Conservation (phyloP, 1,140 invertebrate species). For the Diachasmimorpha longicaudata region DNA sequence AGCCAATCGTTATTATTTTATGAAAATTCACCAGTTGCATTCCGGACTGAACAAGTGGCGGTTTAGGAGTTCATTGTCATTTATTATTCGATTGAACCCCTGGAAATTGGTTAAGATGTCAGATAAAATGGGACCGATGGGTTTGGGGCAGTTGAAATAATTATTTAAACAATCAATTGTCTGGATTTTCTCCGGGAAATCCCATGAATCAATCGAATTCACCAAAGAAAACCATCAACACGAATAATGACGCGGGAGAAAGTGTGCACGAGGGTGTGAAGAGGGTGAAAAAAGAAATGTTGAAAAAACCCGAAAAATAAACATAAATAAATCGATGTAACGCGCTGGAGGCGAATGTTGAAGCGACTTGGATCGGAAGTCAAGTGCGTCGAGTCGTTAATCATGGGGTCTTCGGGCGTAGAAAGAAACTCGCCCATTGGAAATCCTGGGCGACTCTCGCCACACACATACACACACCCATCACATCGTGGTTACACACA, state of each 20-base stretch:
- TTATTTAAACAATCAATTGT: too few species aligned
- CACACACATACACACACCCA: constrained; percentile 9
- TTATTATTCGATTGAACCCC: too few species aligned
- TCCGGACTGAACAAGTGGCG: neutral
- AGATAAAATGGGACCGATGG: too few species aligned
- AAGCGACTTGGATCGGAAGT: constrained; percentile 55
- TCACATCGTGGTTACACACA: neutral
- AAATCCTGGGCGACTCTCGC: constrained; percentile 34
- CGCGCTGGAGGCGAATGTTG: constrained; percentile 37
- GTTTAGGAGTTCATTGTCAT: too few species aligned
- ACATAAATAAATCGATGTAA: constrained; percentile 19
- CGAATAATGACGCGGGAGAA: neutral
- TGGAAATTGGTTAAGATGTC: too few species aligned
- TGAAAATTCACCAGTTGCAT: neutral
- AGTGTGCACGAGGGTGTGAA: constrained; percentile 13
- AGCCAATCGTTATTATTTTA: neutral
- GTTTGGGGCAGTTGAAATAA: too few species aligned
- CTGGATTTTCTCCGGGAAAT: neutral
- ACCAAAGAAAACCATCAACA: neutral
- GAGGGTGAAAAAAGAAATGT: constrained; percentile 25
- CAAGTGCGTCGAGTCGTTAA: constrained; percentile 62
- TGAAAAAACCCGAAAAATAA: constrained; percentile 34
- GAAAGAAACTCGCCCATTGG: constrained; percentile 51
- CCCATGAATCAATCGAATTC: neutral
- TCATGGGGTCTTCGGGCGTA: constrained; percentile 45